Base-by-base conservation (phyloP, 2,888 invertebrate species). In the Pantelozetes paolii region DNA sequence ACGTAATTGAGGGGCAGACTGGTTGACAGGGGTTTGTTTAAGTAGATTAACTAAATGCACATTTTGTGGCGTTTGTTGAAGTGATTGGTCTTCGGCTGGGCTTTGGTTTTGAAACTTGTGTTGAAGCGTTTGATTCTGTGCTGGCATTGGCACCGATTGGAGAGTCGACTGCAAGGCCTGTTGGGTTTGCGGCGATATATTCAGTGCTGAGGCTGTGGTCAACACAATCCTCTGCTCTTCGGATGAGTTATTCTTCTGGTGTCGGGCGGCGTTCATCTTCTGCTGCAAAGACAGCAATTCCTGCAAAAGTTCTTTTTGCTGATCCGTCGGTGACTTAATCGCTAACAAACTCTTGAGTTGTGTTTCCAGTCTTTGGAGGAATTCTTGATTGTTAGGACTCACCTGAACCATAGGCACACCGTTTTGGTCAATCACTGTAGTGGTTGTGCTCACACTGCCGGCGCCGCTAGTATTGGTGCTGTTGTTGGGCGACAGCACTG, bases 271-370 rank as follows among this genome's bases (percentile, higher is more conserved):
- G 26, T 45, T 48, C 57, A 90, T 89, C 80, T 88, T 88, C 76
- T 89, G 87, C 79, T 90, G 89, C 77, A 89, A 88, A 74, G 87
- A 85, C 78, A 88, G 87, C 42, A 90, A 81, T 77, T 86, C 85
- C 75, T 86, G 85, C 69, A 88, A 79, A 13, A 86, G 81, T 13
- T 84, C 81, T 79, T 87, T 85, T 76, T 88, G 88, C 15, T 84
- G 81, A 77, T 85, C 85, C 2, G 83, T 84, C 79, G 84, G 83
- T 74, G 83, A 83, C 77, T 86, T 81, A 77, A 86, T 85, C 23
- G 85, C 84, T 50, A 86, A 85, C 72, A 90, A 82, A 70, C 86
- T 85, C 80, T 88, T 87, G 72, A 90, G 89, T 82, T 90, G 89
- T 79, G 87, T 83, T 81, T 89, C 88, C 13, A 89, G 86, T 74